Evolutionary conservation across 2,113 vertebrate genomes (phyloP).

Genomic region (Nothoprocta pentlandii): DNA sequence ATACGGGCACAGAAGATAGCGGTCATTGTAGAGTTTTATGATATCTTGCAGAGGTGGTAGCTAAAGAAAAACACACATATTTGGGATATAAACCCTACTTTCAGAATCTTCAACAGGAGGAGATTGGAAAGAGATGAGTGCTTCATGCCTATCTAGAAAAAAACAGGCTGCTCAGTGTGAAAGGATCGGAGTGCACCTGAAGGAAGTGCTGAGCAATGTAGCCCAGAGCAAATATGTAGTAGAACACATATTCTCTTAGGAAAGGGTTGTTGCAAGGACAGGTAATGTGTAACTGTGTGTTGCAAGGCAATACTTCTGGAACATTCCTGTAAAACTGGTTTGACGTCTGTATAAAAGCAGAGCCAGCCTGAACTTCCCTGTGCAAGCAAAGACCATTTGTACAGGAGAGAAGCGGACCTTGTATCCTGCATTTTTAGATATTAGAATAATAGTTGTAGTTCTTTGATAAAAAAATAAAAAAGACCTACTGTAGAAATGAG

Average conservation of each 20-base stretch:
- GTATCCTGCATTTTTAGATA: background rate
- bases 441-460: slow-evolving; percentile 17
- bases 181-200: background rate
- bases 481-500: background rate
- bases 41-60: background rate
- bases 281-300: slow-evolving; percentile 59
- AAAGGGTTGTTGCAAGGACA: slow-evolving; percentile 36
- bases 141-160: background rate
- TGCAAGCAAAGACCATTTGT: background rate
- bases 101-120: background rate
- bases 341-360: background rate
- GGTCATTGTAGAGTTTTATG: background rate
- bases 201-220: background rate
- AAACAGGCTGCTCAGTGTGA: background rate
- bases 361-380: background rate
- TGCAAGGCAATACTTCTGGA: slow-evolving; percentile 29
- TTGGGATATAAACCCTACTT: background rate
- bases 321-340: slow-evolving; percentile 63
- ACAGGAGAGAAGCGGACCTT: background rate
- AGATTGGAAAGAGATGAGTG: background rate
- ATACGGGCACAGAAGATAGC: background rate
- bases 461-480: background rate
- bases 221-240: background rate
- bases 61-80: background rate
- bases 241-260: background rate